A percentile compares a stretch with the other conserved stretches of the same genome.
phyloP scores from a whole-genome alignment of 2,797 vertebrate genomes.

The Onychomys torridus region DNA sequence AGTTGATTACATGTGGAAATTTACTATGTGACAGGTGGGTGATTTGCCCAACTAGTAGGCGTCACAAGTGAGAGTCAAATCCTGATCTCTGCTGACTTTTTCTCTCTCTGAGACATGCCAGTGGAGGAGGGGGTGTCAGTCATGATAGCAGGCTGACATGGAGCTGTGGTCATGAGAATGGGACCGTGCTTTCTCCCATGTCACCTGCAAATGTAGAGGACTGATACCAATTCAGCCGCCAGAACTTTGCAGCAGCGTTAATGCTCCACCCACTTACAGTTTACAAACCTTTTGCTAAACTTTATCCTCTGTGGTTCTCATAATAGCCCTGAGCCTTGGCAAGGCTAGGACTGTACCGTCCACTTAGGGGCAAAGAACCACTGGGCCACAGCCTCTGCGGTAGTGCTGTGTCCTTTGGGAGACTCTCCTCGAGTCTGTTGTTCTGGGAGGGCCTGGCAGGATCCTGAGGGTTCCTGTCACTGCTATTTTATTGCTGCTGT shows the following conservation, averaged over 20 bases:
- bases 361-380: slow-evolving; percentile 62
- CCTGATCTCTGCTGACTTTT: background rate
- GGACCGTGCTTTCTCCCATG: background rate
- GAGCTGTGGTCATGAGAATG: background rate
- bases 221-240: background rate
- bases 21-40: slow-evolving; percentile 8
- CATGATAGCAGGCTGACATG: background rate
- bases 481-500: slow-evolving; percentile 23
- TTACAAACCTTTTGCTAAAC: background rate
- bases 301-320: background rate
- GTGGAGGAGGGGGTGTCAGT: background rate
- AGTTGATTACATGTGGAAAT: slow-evolving; percentile 15
- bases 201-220: background rate
- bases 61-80: background rate
- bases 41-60: background rate
- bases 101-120: background rate
- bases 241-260: background rate
- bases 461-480: background rate
- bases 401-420: slow-evolving; percentile 6
- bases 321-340: background rate
- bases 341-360: background rate
- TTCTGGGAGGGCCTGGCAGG: background rate
- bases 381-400: slow-evolving; percentile 36
- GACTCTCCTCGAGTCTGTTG: slow-evolving; percentile 40
- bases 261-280: background rate